Evolutionary conservation across 2,113 vertebrate genomes (phyloP).

Genomic region (Oreotragus oreotragus): DNA sequence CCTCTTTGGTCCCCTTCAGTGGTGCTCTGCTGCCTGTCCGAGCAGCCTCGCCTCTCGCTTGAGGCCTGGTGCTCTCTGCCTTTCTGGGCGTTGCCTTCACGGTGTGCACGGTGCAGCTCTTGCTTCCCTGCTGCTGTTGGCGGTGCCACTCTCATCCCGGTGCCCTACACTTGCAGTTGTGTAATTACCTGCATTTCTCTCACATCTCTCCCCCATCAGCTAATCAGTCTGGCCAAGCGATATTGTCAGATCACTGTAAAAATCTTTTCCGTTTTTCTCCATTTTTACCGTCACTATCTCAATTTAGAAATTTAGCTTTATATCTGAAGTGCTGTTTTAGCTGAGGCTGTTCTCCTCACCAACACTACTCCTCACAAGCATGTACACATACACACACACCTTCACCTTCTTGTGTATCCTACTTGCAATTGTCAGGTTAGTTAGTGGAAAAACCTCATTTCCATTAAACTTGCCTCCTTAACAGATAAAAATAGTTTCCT

Average conservation of each 20-base stretch:
- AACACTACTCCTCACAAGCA: background rate
- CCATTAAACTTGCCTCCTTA: background rate
- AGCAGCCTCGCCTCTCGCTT: rapidly evolving
- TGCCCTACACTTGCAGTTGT: rapidly evolving
- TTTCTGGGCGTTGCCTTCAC: background rate
- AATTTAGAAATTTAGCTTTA: background rate
- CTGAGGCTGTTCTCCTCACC: background rate
- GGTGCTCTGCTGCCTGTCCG: background rate
- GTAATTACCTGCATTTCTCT: background rate
- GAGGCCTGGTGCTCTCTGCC: background rate
- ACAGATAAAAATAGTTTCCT: background rate
- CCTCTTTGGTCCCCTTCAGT: background rate
- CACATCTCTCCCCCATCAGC: background rate
- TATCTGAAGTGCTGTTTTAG: background rate
- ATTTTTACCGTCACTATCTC: background rate
- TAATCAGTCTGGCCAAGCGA: background rate
- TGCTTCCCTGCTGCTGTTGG: background rate
- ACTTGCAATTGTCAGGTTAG: background rate
- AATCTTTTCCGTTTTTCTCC: background rate
- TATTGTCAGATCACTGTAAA: background rate
- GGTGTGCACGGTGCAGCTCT: rapidly evolving
- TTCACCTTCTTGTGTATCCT: background rate
- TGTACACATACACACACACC: background rate
- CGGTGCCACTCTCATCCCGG: background rate
- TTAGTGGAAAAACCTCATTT: background rate